Conservation (phyloP, 2,797 vertebrate genomes). For the Hylomyscus alleni region DNA sequence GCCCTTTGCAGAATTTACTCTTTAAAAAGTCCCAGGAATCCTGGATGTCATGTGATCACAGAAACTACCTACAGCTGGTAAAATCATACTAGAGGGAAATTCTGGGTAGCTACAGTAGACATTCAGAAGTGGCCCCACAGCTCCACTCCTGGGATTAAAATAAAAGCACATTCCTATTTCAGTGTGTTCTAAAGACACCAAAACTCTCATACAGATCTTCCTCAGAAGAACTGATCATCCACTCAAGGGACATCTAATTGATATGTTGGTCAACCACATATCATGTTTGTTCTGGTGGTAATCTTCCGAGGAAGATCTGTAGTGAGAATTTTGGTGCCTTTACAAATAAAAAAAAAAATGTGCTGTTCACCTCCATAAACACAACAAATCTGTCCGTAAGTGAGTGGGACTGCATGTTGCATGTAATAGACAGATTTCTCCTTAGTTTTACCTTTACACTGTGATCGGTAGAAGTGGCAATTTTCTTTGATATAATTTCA, state of each 20-base stretch:
- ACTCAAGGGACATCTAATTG: not conserved
- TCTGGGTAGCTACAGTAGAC: not conserved
- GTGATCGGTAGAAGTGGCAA: constrained; percentile 35
- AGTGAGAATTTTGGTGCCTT: too few species aligned
- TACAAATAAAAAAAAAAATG: not conserved
- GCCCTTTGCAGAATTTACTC: not conserved
- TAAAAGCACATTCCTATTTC: not conserved
- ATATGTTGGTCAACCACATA: not conserved
- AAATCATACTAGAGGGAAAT: not conserved
- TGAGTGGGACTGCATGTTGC: not conserved
- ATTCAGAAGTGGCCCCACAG: not conserved
- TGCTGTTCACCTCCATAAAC: constrained; percentile 17
- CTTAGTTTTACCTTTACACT: constrained; percentile 40
- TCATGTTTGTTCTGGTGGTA: too few species aligned
- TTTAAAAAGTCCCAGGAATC: not conserved
- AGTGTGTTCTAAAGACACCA: too few species aligned
- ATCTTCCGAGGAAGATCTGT: too few species aligned
- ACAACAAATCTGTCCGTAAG: constrained; percentile 51
- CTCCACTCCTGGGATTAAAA: not conserved
- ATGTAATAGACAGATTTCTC: constrained; percentile 52
- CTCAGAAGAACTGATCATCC: not conserved
- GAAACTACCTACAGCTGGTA: not conserved
- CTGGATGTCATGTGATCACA: not conserved
- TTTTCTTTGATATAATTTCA: constrained; percentile 53
- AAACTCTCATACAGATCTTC: too few species aligned